phyloP scores from a whole-genome alignment of 2,113 vertebrate genomes.

The Meleagris gallopavo region DNA sequence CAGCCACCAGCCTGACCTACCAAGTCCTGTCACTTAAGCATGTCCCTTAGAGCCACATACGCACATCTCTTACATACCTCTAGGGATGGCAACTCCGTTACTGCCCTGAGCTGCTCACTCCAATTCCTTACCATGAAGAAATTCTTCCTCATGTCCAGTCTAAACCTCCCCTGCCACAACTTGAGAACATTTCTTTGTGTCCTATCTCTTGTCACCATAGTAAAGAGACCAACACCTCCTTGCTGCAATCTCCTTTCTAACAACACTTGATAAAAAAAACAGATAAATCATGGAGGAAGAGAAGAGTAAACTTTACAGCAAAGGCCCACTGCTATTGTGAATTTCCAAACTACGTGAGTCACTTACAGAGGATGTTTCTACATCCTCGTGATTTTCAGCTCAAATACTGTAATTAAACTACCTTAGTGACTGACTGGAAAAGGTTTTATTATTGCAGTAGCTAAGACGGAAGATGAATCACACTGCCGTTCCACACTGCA shows the following conservation, averaged over 20 bases:
- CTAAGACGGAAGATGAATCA: slow-evolving; percentile 65
- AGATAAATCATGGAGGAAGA: neutral
- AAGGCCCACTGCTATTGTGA: slow-evolving; percentile 14
- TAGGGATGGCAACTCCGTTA: neutral
- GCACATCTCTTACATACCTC: neutral
- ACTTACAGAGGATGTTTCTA: slow-evolving; percentile 49
- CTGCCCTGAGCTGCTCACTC: neutral
- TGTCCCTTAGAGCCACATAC: neutral
- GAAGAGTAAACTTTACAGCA: neutral
- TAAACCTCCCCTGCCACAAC: neutral
- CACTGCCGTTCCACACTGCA: neutral
- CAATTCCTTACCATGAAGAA: neutral
- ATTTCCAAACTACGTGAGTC: slow-evolving; percentile 60
- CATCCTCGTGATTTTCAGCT: slow-evolving; percentile 40
- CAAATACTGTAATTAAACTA: slow-evolving; percentile 69
- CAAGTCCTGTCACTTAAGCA: neutral
- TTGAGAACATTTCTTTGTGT: neutral
- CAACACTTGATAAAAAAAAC: neutral
- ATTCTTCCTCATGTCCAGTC: neutral
- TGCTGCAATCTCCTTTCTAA: neutral
- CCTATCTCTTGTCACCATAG: neutral
- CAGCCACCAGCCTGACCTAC: neutral
- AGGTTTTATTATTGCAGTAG: slow-evolving; percentile 42
- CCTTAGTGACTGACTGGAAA: slow-evolving; percentile 49
- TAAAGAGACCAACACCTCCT: neutral